Conservation (phyloP, 2,888 invertebrate genomes). For the Apantesis nais region DNA sequence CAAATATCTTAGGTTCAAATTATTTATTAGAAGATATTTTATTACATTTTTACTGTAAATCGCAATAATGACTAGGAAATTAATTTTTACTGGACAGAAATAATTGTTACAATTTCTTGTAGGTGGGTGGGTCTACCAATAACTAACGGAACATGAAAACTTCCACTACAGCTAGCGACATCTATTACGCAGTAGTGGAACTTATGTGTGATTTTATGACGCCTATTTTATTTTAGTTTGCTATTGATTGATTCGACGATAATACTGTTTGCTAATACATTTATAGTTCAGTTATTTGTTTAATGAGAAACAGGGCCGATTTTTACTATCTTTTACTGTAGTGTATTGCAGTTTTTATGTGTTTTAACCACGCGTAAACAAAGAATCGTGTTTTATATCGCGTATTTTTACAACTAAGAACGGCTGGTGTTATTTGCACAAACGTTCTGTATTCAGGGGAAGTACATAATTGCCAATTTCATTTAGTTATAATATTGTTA, state of each 20-base stretch:
- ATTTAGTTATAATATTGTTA: no score
- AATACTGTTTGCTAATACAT: slow-evolving; percentile 36
- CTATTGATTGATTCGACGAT: slow-evolving; percentile 44
- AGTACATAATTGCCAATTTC: no score
- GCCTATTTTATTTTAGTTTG: slow-evolving; percentile 44
- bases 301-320: slow-evolving; percentile 11
- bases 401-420: slow-evolving; percentile 6
- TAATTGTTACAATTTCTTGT: no score
- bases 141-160: background rate
- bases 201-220: slow-evolving; percentile 43
- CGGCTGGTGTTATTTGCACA: slow-evolving; percentile 1
- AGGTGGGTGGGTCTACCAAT: background rate
- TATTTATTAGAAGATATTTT: background rate
- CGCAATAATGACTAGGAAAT: background rate
- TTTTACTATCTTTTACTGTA: slow-evolving; percentile 23
- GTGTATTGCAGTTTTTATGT: slow-evolving; percentile 22
- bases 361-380: slow-evolving; percentile 20
- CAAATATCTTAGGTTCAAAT: no score
- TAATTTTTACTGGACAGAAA: background rate
- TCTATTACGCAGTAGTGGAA: slow-evolving; percentile 51
- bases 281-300: slow-evolving; percentile 30
- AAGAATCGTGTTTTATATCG: slow-evolving; percentile 13
- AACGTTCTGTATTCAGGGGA: background rate
- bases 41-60: no score
- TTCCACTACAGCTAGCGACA: slow-evolving; percentile 48